Base-by-base conservation (phyloP, 2,797 vertebrate genomes). In the Cyclura pinguis region DNA sequence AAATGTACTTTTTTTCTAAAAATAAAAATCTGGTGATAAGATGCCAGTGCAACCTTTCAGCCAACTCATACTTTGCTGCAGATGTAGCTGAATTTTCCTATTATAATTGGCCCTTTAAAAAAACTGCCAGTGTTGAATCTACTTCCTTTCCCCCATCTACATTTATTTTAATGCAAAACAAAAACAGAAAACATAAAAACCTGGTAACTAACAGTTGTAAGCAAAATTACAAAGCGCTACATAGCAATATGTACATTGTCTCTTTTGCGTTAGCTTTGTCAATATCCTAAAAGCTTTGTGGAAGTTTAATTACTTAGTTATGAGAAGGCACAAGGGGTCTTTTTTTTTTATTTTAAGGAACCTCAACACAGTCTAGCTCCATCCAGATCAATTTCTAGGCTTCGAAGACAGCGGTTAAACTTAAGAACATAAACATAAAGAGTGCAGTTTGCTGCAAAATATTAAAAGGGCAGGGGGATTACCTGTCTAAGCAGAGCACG, bases 301-400 rank as follows among this genome's bases (percentile, higher is more conserved):
- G 93, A 95, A 96, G 90, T 96, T 89, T 92, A 92, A 91, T 91
- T 83, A 95, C 92, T 77, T 95, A 92, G 81, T 85, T 90, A 91
- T 95, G 90, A 96, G 96, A 97, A 97, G 97, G 97, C 97, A 97
- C 96, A 69, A 93, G 91, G 94, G 50, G 78, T 87, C 8, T 82
- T 80, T 38, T 24, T 89, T n/a, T n/a, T n/a, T 89, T 95, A 93
- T 92, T 96, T 95, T 38, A 96, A 96, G 96, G 96, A 90, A 94
- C 84, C 84, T 93, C 92, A 95, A 81, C 88, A 93, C 89, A 90
- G 81, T 80, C 91, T 94, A 90, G 88, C 80, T 92, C 81, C 77
- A 81, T 85, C 87, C 91, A 90, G 93, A 72, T 72, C 90, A 91
- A 84, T 64, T 92, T 22, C 84, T 76, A 88, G 93, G 81, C n/a